Evolutionary conservation across 2,113 vertebrate species (phyloP), one percentile per base, ranked within the genome.

Genomic region (Peromyscus californicus): DNA sequence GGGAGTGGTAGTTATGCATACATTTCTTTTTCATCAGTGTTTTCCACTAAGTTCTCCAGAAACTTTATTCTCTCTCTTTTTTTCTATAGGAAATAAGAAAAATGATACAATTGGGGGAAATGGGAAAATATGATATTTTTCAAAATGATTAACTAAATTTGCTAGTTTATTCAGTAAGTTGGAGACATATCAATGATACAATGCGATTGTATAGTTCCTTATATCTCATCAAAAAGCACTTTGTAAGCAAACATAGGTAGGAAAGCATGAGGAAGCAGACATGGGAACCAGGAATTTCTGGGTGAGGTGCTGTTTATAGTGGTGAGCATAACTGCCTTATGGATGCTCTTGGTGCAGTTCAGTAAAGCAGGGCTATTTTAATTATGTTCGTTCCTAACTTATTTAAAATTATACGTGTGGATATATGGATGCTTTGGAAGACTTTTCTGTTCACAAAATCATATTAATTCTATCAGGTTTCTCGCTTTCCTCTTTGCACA

Each of bases 91-190:
- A 96, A 89, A 70, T n/a, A 13, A 83, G 72, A 21, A 76, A 84
- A 84, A 94, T 95, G 72, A 87, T 57, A 51, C 24, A 75, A 76
- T 96, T 97, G 51, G 74, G 90, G 5, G 83, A 95, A 93, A 90
- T 88, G 82, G 70, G 82, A 86, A 95, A 91, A 78, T 65, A 79
- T n/a, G 5, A 89, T 74, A 94, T 97, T 95, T 76, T 51, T 72
- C 83, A 84, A 95, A 97, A 87, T 24, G 16, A 29, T 90, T 76
- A 82, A 17, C 13, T 87, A 29, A 86, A 72, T 74, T 90, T 97
- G 7, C 31, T 95, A 96, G 19, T 92, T 90, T 96, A 45, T 90
- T 90, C n/a, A 91, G 22, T 88, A 84, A 94, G 63, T 57, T 95
- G 31, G 91, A 89, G 74, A 76, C 21, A n/a, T 90, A 61, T 15